Base-by-base conservation (phyloP, 2,797 vertebrate genomes). In the Pseudocheirus occidentalis region DNA sequence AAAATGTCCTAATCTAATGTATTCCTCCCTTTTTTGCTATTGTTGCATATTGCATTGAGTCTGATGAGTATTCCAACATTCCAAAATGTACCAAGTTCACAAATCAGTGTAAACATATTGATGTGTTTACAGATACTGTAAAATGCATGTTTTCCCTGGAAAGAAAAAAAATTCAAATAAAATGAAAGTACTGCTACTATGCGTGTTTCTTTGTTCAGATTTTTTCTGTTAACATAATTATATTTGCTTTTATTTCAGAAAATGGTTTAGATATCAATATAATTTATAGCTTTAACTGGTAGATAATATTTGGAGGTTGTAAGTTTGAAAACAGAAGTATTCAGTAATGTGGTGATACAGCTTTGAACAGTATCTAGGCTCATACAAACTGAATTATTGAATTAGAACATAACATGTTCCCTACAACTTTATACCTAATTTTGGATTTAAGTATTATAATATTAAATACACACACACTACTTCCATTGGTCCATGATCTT, bases 81-180 rank as follows among this genome's bases (percentile, higher is more conserved):
- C 99, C 99, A 98, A 98, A 98, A 97, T 98, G 97, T 98, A 92
- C 94, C 29, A 93, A 97, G 95, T 97, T 95, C 97, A 97, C 55
- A 98, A 98, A 99, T 98, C 98, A 97, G 98, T 98, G 98, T 98
- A 98, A 98, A 50, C 98, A 98, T 97, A 98, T 98, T 98, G 98
- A 98, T 98, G 98, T 99, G 99, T 99, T 99, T 99, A 99, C 99
- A 95, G 98, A 98, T 99, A 99, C 98, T 99, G 98, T 99, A 99
- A 98, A 98, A 98, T 99, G 99, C 99, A 99, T 99, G 99, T 96
- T 98, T 97, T 93, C 96, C 81, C 94, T 16, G 97, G 96, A 97
- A 98, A 98, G 96, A 97, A 97, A 98, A 96, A 95, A 92, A 97
- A 90, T 95, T 91, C 93, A 93, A 98, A 98, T 98, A 98, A 98